Evolutionary conservation across 2,797 vertebrate species (phyloP).

Genomic region (Emys orbicularis): DNA sequence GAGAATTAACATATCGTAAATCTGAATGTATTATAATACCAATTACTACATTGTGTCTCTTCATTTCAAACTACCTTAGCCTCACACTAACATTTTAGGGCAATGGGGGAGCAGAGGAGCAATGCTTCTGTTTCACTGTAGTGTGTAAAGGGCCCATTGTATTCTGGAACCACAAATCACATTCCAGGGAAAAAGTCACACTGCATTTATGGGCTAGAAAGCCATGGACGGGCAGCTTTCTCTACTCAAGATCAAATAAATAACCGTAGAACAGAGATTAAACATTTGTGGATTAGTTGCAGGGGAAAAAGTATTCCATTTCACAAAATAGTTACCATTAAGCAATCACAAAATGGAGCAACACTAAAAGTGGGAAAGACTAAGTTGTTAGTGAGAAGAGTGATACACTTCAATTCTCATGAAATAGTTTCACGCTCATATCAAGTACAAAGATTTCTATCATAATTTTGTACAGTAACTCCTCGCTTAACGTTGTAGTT

Average conservation of each 20-base stretch:
- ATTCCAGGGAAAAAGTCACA: neutral
- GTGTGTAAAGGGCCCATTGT: neutral
- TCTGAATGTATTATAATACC: neutral
- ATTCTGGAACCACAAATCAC: neutral
- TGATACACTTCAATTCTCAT: neutral
- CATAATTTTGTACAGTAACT: neutral
- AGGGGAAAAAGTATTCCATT: neutral
- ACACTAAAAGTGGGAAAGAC: neutral
- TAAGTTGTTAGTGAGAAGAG: neutral
- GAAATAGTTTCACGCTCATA: neutral
- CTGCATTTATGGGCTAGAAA: neutral
- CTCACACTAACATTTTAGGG: neutral
- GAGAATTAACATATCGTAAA: conserved; percentile 36
- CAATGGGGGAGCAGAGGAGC: neutral
- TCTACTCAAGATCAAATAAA: neutral
- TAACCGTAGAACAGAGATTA: neutral
- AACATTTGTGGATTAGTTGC: neutral
- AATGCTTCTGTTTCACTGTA: neutral
- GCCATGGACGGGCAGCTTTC: neutral
- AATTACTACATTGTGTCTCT: neutral
- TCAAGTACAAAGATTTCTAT: neutral
- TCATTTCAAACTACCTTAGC: neutral
- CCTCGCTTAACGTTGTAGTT: too few species aligned
- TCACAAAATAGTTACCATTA: neutral
- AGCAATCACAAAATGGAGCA: rapidly evolving